Base-by-base conservation (phyloP, 2,888 invertebrate species). In the Platycnemis pennipes region DNA sequence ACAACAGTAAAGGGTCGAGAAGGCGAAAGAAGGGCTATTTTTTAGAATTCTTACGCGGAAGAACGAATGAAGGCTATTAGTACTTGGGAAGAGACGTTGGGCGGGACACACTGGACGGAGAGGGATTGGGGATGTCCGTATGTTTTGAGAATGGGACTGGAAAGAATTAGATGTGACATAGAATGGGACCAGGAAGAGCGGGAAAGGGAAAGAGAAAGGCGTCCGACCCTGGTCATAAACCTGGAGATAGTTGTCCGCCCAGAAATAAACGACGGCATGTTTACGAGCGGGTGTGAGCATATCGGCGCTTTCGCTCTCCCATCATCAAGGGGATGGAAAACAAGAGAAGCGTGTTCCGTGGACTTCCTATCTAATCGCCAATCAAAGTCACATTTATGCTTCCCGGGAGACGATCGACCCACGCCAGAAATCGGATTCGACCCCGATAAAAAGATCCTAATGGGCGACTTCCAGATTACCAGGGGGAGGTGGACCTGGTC, bases 201-300 rank as follows among this genome's bases (percentile, higher is more conserved):
- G 49, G 4, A 49, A 19, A 77, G 37, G 31, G 11, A 37, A 37
- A 37, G 77, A 37, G 77, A 77, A 77, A 77, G 77, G 13, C 31
- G 8, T 11, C 5, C 63, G 63, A 63, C 22, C 3, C 63, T n/a
- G 5, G 63, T 37, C 77, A 77, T 77, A 77, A 77, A 77, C 13
- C 31, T 16, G 13, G 37, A n/a, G 31, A 37, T 77, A 63, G 77
- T 77, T 37, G 31, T 2, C 77, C 77, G 37, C 37, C 77, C 37
- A 11, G 77, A 77, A 77, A 77, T 77, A 77, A 77, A 77, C 77
- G 37, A 77, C 77, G 31, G 37, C 77, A 77, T 31, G 77, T 77
- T 77, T 77, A 77, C 77, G 77, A 77, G 77, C 37, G 37, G 11
- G 37, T 11, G 37, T 26, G 77, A 77, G 77, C 77, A 77, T 77